These are phyloP conservation scores for Trachythela sp. DNA, from an alignment of 64 coral and sea anemone species.

Conservation along the genomic window DNA sequence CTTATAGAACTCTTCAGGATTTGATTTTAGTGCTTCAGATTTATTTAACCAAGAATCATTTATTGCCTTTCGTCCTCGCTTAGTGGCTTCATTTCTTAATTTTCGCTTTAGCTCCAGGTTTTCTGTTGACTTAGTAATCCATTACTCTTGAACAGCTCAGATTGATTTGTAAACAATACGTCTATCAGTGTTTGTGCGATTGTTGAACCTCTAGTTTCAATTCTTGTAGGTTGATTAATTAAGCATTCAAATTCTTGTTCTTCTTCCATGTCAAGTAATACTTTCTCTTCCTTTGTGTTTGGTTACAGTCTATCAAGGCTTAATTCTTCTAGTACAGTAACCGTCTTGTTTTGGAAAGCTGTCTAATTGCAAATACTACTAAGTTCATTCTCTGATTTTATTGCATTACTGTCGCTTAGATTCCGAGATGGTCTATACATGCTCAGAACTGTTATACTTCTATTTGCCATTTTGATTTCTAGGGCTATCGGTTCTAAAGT, in stretches of 20 bases:
- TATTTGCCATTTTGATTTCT: background rate
- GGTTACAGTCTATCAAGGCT: background rate
- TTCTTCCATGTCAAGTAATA: background rate
- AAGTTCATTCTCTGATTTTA: background rate
- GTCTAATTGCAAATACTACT: conserved; percentile 7
- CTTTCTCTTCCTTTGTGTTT: background rate
- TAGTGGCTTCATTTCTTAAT: no score
- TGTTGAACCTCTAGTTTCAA: conserved; percentile 13
- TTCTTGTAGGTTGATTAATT: no score
- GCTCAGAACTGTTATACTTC: background rate
- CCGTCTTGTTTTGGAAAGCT: background rate
- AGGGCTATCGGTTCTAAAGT: conserved; percentile 14
- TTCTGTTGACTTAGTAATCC: no score
- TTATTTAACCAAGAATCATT: no score
- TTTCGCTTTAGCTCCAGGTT: no score
- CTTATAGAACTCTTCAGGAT: no score
- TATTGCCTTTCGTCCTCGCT: no score
- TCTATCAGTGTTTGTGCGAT: conserved; percentile 41
- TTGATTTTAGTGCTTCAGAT: no score
- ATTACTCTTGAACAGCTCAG: no score
- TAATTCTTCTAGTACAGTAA: background rate
- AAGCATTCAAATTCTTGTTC: conserved; percentile 19
- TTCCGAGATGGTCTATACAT: conserved; percentile 19
- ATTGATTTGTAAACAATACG: conserved; percentile 48
- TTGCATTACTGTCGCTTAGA: background rate